phyloP scores from a whole-genome alignment of 2,113 vertebrate genomes.

The Colius striatus region DNA sequence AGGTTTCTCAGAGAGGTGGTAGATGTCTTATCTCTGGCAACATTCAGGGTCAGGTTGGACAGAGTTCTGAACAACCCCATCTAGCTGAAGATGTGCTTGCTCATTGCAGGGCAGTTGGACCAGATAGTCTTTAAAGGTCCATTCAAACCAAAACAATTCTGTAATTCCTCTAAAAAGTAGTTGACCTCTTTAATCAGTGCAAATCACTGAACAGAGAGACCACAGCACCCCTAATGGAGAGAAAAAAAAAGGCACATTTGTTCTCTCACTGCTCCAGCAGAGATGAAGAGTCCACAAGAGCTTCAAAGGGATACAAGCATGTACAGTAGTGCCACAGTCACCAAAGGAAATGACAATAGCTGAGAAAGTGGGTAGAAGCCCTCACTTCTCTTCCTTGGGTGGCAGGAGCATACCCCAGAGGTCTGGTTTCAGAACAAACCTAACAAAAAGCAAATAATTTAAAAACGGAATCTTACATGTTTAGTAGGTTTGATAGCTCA shows the following conservation, averaged over 20 bases:
- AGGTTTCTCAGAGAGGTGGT: not conserved
- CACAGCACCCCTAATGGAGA: not conserved
- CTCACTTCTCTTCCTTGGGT: not conserved
- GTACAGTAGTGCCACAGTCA: not conserved
- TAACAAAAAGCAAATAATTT: not conserved
- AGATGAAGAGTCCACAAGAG: not conserved
- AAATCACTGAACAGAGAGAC: not conserved
- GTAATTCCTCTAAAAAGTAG: not conserved
- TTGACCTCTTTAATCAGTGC: not conserved
- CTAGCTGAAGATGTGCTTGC: not conserved
- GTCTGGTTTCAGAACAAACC: not conserved
- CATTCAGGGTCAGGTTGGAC: not conserved
- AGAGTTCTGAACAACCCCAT: not conserved
- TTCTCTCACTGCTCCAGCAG: not conserved
- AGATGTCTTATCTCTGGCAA: not conserved
- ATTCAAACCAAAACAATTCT: not conserved
- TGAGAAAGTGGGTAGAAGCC: not conserved
- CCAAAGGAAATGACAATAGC: not conserved
- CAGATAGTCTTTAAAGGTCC: not conserved
- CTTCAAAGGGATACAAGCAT: not conserved
- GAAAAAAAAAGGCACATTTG: not conserved
- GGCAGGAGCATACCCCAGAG: not conserved
- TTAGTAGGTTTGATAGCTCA: not conserved
- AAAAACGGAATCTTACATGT: not conserved
- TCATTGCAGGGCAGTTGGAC: not conserved